phyloP scores from a whole-genome alignment of 35 echinoderm and acorn worm species.

The Nesometra sesokonis region DNA sequence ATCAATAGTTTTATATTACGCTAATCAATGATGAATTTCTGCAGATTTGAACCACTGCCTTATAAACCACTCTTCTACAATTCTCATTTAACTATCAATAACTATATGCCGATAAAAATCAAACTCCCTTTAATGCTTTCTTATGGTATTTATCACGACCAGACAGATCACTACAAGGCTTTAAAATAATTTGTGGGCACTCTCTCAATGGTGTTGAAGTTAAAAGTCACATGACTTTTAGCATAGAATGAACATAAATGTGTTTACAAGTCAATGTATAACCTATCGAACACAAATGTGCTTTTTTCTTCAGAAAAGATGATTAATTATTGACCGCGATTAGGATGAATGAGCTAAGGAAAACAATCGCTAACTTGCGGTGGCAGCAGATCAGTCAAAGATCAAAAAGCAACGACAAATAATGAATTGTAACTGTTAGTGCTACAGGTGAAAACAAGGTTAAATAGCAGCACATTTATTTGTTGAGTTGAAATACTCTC shows the following conservation, averaged over 20 bases:
- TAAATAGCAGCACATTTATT: not conserved
- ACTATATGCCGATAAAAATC: no score
- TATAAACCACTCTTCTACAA: no score
- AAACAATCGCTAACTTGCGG: not conserved
- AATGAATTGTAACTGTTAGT: not conserved
- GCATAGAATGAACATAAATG: not conserved
- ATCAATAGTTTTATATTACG: no score
- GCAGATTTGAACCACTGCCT: no score
- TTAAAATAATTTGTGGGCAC: not conserved
- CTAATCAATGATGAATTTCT: no score
- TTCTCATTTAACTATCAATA: no score
- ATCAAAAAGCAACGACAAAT: not conserved
- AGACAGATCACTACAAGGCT: not conserved
- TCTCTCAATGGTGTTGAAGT: not conserved
- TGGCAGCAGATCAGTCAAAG: not conserved
- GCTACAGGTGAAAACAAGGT: not conserved
- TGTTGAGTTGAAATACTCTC: no score
- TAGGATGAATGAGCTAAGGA: not conserved
- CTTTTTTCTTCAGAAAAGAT: not conserved
- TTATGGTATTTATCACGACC: not conserved
- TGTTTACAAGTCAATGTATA: not conserved
- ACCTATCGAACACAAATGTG: not conserved
- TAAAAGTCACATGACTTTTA: not conserved
- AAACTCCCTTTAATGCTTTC: not conserved
- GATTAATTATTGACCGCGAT: not conserved